Evolutionary conservation across 2,888 invertebrate species (phyloP).

Genomic region (Didymodactylos carnosus): DNA sequence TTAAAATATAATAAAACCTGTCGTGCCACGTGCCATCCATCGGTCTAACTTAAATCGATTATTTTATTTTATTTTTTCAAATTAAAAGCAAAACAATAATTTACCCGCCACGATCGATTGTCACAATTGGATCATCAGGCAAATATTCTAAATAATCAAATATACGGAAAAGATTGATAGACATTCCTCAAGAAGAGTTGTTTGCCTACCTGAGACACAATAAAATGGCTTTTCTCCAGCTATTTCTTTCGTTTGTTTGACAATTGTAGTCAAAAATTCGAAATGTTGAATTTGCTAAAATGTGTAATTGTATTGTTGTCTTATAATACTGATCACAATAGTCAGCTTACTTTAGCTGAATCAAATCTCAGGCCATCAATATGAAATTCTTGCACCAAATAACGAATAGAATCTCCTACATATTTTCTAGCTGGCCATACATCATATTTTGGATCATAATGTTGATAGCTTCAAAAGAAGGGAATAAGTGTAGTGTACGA

Average conservation of each 20-base stretch:
- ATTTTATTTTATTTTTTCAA: not conserved
- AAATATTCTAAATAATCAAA: too few relatives aligned
- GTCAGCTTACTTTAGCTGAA: not conserved
- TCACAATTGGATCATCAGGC: not conserved
- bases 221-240: not conserved
- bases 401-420: not conserved
- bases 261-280: not conserved
- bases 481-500: not conserved
- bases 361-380: not conserved
- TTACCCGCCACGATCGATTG: too few relatives aligned
- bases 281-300: not conserved
- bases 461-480: not conserved
- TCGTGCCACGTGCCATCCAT: not conserved
- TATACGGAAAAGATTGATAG: too few relatives aligned
- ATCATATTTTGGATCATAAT: not conserved
- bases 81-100: not conserved
- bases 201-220: not conserved
- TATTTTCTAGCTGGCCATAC: not conserved
- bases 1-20: not conserved
- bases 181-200: too few relatives aligned
- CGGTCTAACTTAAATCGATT: not conserved
- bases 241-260: not conserved
- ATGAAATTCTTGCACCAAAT: not conserved
- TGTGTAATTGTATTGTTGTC: too few relatives aligned
- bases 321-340: too few relatives aligned